Evolutionary conservation across 1,140 invertebrate species (phyloP).

Genomic region (Sipha flava): DNA sequence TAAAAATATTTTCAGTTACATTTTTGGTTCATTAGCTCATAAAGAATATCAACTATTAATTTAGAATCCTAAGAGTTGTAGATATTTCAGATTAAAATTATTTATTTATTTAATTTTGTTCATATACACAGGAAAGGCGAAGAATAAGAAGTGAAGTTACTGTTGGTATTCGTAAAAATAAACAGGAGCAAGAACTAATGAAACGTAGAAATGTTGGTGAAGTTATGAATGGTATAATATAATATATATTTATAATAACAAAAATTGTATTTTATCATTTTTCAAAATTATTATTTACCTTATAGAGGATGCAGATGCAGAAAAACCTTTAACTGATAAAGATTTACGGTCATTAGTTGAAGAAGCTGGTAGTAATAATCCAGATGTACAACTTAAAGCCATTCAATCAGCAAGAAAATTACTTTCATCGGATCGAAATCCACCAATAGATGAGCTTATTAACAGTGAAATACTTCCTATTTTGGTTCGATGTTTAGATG

Average conservation of each 20-base stretch:
- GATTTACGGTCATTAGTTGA: constrained; percentile 59
- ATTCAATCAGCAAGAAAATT: constrained; percentile 86
- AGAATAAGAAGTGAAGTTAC: constrained; percentile 90
- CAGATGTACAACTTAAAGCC: constrained; percentile 64
- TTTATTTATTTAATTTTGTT: too few relatives aligned
- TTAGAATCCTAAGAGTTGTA: too few relatives aligned
- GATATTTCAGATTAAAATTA: too few relatives aligned
- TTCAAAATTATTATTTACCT: constrained; percentile 29
- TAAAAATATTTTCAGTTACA: too few relatives aligned
- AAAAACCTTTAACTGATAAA: constrained; percentile 55
- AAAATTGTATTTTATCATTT: neutral
- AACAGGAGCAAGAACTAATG: constrained; percentile 89
- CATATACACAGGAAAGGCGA: constrained; percentile 78
- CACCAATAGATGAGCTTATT: constrained; percentile 96
- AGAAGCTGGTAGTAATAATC: constrained; percentile 60
- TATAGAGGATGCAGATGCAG: constrained; percentile 63
- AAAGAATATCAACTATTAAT: too few relatives aligned
- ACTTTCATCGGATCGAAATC: constrained; percentile 93
- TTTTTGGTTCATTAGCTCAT: too few relatives aligned
- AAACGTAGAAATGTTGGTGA: constrained; percentile 90
- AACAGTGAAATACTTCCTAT: constrained; percentile 86
- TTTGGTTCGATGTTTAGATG: constrained; percentile 79
- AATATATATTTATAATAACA: constrained; percentile 8
- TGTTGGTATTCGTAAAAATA: constrained; percentile 91
- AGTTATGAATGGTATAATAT: constrained; percentile 58